Conservation (phyloP, 2,113 vertebrate genomes). For the Balaeniceps rex region DNA sequence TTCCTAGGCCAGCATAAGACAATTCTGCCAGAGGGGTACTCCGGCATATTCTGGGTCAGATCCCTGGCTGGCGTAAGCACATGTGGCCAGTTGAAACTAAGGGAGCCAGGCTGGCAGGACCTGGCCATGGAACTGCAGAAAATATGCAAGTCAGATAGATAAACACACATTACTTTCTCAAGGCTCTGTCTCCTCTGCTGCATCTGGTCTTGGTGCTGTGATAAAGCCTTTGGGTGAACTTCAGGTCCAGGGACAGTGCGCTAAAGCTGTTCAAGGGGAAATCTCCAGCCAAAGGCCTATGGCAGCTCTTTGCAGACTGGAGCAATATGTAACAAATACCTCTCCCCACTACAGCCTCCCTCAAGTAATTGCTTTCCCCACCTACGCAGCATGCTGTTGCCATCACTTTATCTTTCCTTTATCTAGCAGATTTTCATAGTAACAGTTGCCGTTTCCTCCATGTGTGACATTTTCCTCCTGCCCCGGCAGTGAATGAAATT, state of each 20-base stretch:
- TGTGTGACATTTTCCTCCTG: not conserved
- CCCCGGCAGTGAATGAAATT: not conserved
- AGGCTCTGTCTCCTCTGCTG: not conserved
- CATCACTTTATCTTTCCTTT: not conserved
- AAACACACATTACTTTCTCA: not conserved
- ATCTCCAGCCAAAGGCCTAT: not conserved
- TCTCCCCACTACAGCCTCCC: not conserved
- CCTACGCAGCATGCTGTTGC: not conserved
- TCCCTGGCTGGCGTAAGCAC: not conserved
- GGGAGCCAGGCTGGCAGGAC: not conserved
- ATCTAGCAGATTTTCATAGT: not conserved
- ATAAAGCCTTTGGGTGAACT: not conserved
- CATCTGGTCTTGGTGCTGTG: not conserved
- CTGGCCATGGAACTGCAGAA: not conserved
- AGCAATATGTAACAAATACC: not conserved
- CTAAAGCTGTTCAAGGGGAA: not conserved
- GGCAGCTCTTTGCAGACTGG: not conserved
- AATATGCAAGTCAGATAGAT: not conserved
- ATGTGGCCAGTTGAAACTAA: not conserved
- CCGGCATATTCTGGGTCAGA: not conserved
- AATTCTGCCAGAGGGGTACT: not conserved
- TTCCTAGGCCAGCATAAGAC: not conserved
- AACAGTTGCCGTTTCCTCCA: not conserved
- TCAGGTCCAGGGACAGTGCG: not conserved
- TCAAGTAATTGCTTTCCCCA: not conserved